Evolutionary conservation across 2,113 vertebrate genomes (phyloP).

Genomic region (Solea solea): DNA sequence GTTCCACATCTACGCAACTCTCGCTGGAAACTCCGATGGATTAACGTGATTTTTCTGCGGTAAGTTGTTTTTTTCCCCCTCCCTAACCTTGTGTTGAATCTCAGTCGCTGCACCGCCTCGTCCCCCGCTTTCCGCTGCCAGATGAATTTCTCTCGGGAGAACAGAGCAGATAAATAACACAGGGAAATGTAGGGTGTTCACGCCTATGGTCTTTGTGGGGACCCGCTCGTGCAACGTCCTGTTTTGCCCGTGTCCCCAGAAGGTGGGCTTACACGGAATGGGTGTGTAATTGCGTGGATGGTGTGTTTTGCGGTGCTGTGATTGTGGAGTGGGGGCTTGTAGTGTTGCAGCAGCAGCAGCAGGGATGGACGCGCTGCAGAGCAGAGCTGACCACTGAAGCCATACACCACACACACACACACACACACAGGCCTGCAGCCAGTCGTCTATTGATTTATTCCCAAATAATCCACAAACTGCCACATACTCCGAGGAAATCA

Average conservation of each 20-base stretch:
- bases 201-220: neutral
- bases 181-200: neutral
- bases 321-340: constrained; percentile 60
- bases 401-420: constrained; percentile 10
- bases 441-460: constrained; percentile 43
- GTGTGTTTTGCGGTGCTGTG: constrained; percentile 69
- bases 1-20: constrained; percentile 23
- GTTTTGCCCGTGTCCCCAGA: neutral
- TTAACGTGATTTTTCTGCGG: constrained; percentile 73
- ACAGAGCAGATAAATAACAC: constrained; percentile 51
- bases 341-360: constrained; percentile 68
- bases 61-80: constrained; percentile 59
- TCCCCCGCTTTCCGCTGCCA: constrained; percentile 53
- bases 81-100: constrained; percentile 40
- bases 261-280: neutral
- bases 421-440: constrained; percentile 37
- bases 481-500: constrained; percentile 32
- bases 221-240: neutral
- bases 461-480: constrained; percentile 29
- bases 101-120: constrained; percentile 73
- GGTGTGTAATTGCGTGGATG: constrained; percentile 26
- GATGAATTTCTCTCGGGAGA: constrained; percentile 52
- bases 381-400: constrained; percentile 68
- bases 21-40: constrained; percentile 69
- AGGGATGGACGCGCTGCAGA: constrained; percentile 80